Conservation (phyloP, 2,888 invertebrate genomes). For the Podabrus alpinus region DNA sequence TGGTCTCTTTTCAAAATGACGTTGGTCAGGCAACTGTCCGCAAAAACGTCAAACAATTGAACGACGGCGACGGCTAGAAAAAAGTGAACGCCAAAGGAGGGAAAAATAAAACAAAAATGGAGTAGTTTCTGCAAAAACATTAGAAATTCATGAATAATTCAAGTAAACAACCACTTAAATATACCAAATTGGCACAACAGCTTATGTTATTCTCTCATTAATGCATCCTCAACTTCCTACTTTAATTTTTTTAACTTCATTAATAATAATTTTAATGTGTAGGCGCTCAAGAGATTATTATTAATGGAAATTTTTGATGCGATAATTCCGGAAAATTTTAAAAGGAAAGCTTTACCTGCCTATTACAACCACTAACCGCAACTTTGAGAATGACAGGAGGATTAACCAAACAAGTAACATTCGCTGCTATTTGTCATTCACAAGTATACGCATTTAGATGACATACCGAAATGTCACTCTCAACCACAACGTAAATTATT, state of each 20-base stretch:
- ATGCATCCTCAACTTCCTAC: not conserved
- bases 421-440: not conserved
- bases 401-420: not conserved
- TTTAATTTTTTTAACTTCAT: not conserved
- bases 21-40: not conserved
- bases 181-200: not conserved
- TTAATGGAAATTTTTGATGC: not conserved
- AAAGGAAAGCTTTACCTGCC: not conserved
- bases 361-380: not conserved
- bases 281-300: not conserved
- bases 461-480: not conserved
- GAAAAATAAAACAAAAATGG: not conserved
- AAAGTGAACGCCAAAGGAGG: not conserved
- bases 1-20: not conserved
- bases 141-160: conserved; percentile 2
- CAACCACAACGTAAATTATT: not conserved
- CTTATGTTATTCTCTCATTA: not conserved
- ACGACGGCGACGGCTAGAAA: not conserved
- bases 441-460: not conserved
- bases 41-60: not conserved
- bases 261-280: not conserved
- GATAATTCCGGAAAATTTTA: not conserved
- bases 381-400: not conserved
- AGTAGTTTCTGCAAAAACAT: not conserved
- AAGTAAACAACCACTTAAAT: not conserved